These are phyloP conservation scores for Apaloderma vittatum DNA, from an alignment of 2,113 vertebrate species.

Conservation along the genomic window DNA sequence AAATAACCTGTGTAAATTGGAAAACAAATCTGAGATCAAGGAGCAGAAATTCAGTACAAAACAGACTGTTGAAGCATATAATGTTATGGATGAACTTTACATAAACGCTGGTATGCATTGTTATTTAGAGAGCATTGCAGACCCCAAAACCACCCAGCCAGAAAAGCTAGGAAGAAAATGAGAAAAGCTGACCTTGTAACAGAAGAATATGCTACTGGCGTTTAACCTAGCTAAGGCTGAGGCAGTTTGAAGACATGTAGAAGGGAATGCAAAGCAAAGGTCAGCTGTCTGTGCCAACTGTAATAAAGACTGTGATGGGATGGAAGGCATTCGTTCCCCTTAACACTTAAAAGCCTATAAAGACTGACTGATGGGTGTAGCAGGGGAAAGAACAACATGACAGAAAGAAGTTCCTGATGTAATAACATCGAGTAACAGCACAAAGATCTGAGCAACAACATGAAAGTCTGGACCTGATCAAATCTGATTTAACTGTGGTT, in stretches of 20 bases:
- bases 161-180: not conserved
- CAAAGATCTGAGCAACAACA: not conserved
- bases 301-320: slow-evolving; percentile 9
- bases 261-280: slow-evolving; percentile 41
- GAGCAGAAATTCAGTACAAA: not conserved
- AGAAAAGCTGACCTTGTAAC: slow-evolving; percentile 40
- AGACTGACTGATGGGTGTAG: not conserved
- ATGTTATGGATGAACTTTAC: not conserved
- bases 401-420: not conserved
- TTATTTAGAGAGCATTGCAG: not conserved
- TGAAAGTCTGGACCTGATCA: not conserved
- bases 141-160: not conserved
- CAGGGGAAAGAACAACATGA: not conserved
- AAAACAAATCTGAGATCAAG: not conserved
- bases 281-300: not conserved
- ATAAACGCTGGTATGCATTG: not conserved
- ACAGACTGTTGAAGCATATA: not conserved
- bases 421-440: not conserved
- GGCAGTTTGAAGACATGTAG: slow-evolving; percentile 1
- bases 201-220: not conserved
- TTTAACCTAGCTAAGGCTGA: slow-evolving; percentile 31
- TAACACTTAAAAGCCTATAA: slow-evolving; percentile 26
- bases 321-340: slow-evolving; percentile 12
- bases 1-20: not conserved
- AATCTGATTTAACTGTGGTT: not conserved